These are phyloP conservation scores for Drosophila jambulina DNA, from an alignment of 1,140 invertebrate genomes.

Conservation along the genomic window DNA sequence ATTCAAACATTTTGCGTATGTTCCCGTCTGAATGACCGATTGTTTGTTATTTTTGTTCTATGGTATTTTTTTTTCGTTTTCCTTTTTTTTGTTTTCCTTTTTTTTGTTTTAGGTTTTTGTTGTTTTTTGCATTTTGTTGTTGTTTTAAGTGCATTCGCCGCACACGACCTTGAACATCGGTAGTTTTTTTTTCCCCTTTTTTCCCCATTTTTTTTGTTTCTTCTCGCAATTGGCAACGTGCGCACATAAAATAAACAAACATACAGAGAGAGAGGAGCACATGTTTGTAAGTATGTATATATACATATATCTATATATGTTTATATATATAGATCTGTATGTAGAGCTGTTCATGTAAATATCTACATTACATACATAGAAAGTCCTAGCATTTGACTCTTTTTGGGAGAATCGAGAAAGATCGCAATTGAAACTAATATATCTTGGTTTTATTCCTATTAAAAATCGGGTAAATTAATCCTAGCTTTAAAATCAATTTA, in stretches of 20 bases:
- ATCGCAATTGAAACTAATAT: neutral
- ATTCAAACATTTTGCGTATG: constrained; percentile 75
- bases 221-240: constrained; percentile 69
- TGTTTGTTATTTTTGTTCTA: constrained; percentile 40
- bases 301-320: neutral
- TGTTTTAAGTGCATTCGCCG: constrained; percentile 71
- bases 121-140: constrained; percentile 6
- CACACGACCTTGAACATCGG: constrained; percentile 67
- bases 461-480: neutral
- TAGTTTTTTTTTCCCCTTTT: constrained; percentile 6
- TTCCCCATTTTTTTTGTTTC: neutral
- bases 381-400: constrained; percentile 14
- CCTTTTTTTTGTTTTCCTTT: neutral
- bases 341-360: neutral
- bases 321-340: constrained; percentile 5
- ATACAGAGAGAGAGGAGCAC: neutral
- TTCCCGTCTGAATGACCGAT: constrained; percentile 42
- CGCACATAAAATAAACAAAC: constrained; percentile 65
- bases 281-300: neutral
- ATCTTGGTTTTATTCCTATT: neutral
- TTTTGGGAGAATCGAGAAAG: constrained; percentile 5
- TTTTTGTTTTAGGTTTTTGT: too few relatives aligned
- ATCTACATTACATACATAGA: constrained; percentile 12
- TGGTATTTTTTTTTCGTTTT: neutral
- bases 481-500: neutral